Conservation (phyloP, 2,888 invertebrate genomes). For the Ophion obscuratus region DNA sequence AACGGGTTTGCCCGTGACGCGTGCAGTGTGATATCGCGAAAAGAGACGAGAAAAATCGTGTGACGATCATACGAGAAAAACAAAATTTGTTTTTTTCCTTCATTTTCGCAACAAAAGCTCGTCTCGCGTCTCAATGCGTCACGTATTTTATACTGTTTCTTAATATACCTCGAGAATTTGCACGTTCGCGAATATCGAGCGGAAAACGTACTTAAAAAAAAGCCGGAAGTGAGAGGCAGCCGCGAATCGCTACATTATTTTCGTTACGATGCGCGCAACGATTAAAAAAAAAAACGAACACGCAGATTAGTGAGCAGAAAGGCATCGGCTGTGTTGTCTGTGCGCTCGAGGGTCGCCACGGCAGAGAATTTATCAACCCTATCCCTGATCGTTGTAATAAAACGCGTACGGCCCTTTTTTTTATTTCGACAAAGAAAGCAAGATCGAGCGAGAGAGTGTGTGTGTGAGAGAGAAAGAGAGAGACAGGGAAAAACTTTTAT, state of each 20-base stretch:
- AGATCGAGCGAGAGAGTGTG: not conserved
- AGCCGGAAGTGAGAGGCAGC: constrained; percentile 24
- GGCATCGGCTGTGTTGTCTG: constrained; percentile 59
- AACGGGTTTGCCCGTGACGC: constrained; percentile 10
- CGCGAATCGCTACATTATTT: constrained; percentile 41
- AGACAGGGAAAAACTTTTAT: constrained; percentile 59
- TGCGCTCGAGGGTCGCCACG: constrained; percentile 45
- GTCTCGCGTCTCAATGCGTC: constrained; percentile 43
- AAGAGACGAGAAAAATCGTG: constrained; percentile 4
- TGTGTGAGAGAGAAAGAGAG: not conserved
- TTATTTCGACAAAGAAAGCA: constrained; percentile 46
- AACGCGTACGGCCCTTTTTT: constrained; percentile 36
- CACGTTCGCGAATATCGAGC: constrained; percentile 24
- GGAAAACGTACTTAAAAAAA: constrained; percentile 59
- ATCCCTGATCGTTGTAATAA: constrained; percentile 29
- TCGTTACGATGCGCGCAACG: constrained; percentile 29
- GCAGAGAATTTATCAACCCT: constrained; percentile 30
- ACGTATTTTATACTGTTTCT: constrained; percentile 41
- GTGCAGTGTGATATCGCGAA: not conserved
- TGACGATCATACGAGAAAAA: not conserved
- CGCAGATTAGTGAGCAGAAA: constrained; percentile 53
- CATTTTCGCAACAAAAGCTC: constrained; percentile 25
- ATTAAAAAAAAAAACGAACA: constrained; percentile 2
- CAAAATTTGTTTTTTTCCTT: not conserved
- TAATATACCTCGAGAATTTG: constrained; percentile 27